Conservation (phyloP, 2,797 vertebrate genomes). For the Pagetopsis macropterus region DNA sequence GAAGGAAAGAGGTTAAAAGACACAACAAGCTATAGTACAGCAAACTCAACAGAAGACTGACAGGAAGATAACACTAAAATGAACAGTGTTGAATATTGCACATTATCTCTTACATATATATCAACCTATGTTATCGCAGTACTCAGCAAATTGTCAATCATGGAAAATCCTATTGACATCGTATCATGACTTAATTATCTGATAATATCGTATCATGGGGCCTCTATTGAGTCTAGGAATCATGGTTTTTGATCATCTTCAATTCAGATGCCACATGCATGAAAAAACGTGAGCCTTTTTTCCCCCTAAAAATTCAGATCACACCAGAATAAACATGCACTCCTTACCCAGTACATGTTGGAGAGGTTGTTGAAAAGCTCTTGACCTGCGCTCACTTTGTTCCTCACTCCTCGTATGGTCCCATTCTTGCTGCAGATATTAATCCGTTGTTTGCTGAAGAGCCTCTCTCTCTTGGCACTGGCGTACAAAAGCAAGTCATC, state of each 20-base stretch:
- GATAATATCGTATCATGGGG: no score
- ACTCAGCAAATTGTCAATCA: no score
- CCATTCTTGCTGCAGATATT: conserved; percentile 99
- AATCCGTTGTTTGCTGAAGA: conserved; percentile 91
- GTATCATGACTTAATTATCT: no score
- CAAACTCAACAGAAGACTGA: no score
- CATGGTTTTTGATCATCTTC: background rate
- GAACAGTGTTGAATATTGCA: no score
- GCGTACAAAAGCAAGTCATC: conserved; percentile 92
- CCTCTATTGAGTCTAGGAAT: background rate
- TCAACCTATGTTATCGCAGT: no score
- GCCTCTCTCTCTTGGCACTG: conserved; percentile 88
- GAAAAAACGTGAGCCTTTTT: background rate
- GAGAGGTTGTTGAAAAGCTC: conserved; percentile 96
- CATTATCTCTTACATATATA: no score
- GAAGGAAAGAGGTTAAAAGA: no score
- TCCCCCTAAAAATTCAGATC: background rate
- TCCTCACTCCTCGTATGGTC: conserved; percentile 94
- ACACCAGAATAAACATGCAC: background rate
- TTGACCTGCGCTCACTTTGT: conserved; percentile 99
- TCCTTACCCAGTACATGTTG: conserved; percentile 90
- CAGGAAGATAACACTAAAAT: no score
- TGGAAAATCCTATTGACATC: no score
- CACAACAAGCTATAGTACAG: no score
- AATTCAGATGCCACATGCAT: background rate